Conservation (phyloP, 2,113 vertebrate species). For the Mastomys natalensis region DNA sequence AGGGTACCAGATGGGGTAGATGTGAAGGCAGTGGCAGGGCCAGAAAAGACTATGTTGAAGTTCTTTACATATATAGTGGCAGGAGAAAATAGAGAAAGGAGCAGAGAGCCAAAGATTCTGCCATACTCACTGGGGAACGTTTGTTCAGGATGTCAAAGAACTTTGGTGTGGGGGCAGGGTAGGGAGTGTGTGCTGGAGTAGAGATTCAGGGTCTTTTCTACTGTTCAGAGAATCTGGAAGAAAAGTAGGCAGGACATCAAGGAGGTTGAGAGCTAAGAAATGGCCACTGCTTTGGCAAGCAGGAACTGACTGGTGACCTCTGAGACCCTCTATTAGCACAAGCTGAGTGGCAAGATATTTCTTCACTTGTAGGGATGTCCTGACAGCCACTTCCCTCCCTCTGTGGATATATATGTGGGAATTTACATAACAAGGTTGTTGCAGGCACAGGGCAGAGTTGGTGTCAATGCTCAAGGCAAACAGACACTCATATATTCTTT, state of each 20-base stretch:
- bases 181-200: not conserved
- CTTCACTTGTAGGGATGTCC: not conserved
- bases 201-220: not conserved
- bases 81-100: not conserved
- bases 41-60: not conserved
- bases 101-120: not conserved
- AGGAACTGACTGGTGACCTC: not conserved
- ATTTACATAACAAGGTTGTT: not conserved
- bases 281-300: not conserved
- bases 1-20: not conserved
- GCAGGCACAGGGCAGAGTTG: not conserved
- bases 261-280: not conserved
- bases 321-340: conserved; percentile 4
- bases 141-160: not conserved
- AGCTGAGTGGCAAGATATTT: not conserved
- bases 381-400: not conserved
- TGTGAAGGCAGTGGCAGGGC: no score
- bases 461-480: not conserved
- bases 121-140: not conserved
- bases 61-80: not conserved
- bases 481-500: not conserved
- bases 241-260: not conserved
- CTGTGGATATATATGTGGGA: not conserved
- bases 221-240: conserved; percentile 7
- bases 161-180: not conserved